These are phyloP conservation scores for Festucalex cinctus DNA, from an alignment of 2,113 vertebrate genomes.

Conservation along the genomic window DNA sequence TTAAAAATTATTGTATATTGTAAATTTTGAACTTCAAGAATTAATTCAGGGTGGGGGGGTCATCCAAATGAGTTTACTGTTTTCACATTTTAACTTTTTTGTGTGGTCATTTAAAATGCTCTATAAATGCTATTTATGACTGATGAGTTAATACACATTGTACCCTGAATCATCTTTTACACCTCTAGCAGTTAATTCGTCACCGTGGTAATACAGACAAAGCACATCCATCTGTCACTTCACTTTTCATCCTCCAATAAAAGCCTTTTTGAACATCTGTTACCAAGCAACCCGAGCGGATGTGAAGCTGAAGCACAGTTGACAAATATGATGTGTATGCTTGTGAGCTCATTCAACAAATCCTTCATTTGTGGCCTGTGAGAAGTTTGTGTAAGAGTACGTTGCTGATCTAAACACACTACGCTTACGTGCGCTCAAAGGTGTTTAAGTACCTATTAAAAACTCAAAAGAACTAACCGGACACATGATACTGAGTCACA, in stretches of 20 bases:
- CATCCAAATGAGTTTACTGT: no score
- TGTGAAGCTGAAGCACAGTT: constrained; percentile 12
- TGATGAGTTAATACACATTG: no score
- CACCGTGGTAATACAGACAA: background rate
- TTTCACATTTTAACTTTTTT: no score
- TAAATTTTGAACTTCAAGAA: no score
- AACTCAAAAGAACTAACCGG: no score
- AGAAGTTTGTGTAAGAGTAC: background rate
- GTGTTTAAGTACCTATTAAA: no score
- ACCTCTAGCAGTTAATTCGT: background rate
- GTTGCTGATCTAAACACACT: background rate
- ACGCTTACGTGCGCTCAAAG: background rate
- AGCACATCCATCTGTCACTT: constrained; percentile 14
- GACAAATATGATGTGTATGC: constrained; percentile 13
- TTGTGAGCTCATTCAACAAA: constrained; percentile 3
- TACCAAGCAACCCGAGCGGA: constrained; percentile 37
- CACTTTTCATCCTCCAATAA: constrained; percentile 22
- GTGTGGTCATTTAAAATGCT: no score
- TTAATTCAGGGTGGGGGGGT: no score
- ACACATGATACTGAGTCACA: no score
- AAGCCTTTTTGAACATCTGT: constrained; percentile 33
- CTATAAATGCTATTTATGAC: no score
- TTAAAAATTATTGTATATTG: no score
- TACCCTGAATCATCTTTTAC: background rate
- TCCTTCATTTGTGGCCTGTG: background rate